Percentiles rank a stretch among this genome's conserved stretches.
Evolutionary conservation across 2,113 vertebrate genomes (phyloP).

Genomic region (Hyaena hyaena): DNA sequence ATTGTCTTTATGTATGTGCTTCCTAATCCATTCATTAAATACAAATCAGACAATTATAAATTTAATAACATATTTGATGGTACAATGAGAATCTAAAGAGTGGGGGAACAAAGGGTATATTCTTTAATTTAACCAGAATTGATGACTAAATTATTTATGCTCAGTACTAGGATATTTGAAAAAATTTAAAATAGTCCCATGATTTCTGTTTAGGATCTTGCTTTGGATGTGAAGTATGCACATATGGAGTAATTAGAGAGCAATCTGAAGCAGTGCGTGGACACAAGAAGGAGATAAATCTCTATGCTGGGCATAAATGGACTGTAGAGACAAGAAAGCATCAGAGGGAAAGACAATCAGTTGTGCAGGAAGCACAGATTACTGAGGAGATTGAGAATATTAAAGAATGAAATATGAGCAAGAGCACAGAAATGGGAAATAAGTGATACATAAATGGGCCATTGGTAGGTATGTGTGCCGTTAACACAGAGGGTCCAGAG

Average conservation of each 20-base stretch:
- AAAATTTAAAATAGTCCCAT: not conserved
- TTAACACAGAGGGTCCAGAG: not conserved
- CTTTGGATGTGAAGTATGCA: not conserved
- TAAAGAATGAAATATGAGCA: not conserved
- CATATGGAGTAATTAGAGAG: not conserved
- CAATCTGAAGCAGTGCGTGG: not conserved
- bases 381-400: not conserved
- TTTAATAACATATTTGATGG: not conserved
- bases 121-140: not conserved
- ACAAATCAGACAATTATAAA: conserved; percentile 7
- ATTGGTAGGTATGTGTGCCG: not conserved
- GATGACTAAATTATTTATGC: not conserved
- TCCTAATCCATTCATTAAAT: not conserved
- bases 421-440: not conserved
- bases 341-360: not conserved
- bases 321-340: not conserved
- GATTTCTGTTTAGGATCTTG: not conserved
- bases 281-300: not conserved
- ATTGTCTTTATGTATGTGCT: not conserved
- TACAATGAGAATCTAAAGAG: not conserved
- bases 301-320: not conserved
- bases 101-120: not conserved
- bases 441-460: not conserved
- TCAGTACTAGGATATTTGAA: conserved; percentile 32
- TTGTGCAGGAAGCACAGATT: not conserved